Evolutionary conservation across 2,888 invertebrate species (phyloP), one percentile per base, ranked within the genome.

Genomic region (Ophioninae sp.): DNA sequence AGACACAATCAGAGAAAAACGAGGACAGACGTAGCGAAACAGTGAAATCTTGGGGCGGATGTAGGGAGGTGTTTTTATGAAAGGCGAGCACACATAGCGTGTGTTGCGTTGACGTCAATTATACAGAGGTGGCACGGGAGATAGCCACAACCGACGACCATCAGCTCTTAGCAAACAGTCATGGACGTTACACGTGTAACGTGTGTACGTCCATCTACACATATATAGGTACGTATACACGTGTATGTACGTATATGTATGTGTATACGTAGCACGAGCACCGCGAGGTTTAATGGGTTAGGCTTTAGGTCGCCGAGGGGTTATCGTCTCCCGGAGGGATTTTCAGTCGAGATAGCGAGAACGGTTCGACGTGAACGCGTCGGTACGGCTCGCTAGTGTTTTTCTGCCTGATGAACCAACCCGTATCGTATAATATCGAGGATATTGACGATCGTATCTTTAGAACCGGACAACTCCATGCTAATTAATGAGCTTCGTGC

Each of bases 61-160:
- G 92, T 91, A 90, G 91, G 91, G 92, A 92, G 90, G 92, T 92
- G 92, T 91, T 92, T 91, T 92, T 91, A 92, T 92, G 91, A 92
- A 92, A 92, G 92, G 89, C 91, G 88, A 90, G 91, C 91, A 91
- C 61, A 74, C 79, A 79, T 50, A 73, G 79, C 79, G 73, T 74
- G 91, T 92, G 88, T 92, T 89, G 91, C 87, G 91, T 91, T 91
- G 91, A 91, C 91, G 91, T 91, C 92, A 92, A 92, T 92, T 92
- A 90, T 91, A 91, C 91, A 92, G 79, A 79, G 92, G 92, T 92
- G 91, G 88, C 89, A 90, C 89, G 90, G 87, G 86, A 90, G 91
- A 91, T 90, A 89, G 90, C 87, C 86, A 86, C 77, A 44, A 75
- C 39, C 65, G 75, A 77, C 82, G 81, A 57, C 72, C 57, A 57